Conservation (phyloP, 2,113 vertebrate species). For the Rhegmatorhina hoffmannsi region DNA sequence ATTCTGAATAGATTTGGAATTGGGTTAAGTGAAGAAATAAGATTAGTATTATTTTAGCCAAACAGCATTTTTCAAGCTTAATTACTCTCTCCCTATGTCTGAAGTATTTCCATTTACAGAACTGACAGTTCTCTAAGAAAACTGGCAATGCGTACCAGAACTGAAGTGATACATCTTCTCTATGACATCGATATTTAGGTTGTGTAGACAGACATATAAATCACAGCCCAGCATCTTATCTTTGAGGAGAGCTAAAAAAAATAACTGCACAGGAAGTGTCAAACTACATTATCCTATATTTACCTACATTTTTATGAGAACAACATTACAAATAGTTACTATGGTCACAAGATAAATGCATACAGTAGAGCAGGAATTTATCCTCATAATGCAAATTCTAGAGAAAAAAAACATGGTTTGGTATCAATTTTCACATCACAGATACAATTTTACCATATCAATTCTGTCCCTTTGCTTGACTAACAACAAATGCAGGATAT, state of each 20-base stretch:
- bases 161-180: not conserved
- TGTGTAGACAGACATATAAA: not conserved
- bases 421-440: not conserved
- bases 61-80: not conserved
- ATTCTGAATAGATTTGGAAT: not conserved
- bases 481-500: not conserved
- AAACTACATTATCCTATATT: not conserved
- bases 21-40: not conserved
- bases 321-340: not conserved
- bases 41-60: not conserved
- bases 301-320: not conserved
- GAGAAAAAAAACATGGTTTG: not conserved
- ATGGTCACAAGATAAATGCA: not conserved
- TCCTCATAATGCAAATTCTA: not conserved
- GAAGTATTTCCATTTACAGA: not conserved
- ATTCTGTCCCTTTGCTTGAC: not conserved
- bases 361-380: not conserved
- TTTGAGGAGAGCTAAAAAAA: not conserved
- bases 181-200: not conserved
- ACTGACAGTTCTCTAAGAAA: not conserved
- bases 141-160: not conserved
- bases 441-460: not conserved
- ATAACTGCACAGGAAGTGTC: not conserved
- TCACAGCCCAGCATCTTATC: not conserved
- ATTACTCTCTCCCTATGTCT: not conserved